phyloP scores from a whole-genome alignment of 2,113 vertebrate genomes.

The Caloenas nicobarica region DNA sequence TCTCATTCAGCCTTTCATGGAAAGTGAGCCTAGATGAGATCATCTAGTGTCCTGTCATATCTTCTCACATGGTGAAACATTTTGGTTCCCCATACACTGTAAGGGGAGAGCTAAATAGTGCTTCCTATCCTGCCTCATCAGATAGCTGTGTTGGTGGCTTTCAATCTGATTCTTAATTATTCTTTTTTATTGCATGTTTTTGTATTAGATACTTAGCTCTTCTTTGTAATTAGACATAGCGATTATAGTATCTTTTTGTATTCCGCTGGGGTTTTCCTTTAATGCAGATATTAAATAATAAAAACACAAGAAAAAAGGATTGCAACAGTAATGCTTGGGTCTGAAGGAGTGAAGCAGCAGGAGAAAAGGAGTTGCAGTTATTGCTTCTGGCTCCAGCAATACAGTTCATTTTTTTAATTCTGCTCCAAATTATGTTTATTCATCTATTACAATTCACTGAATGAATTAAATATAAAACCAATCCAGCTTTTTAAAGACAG shows the following conservation, averaged over 20 bases:
- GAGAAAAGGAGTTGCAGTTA: neutral
- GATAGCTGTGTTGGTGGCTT: neutral
- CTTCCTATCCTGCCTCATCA: neutral
- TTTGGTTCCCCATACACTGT: neutral
- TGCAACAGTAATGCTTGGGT: neutral
- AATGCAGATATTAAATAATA: constrained; percentile 33
- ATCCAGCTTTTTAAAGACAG: constrained; percentile 23
- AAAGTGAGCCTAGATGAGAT: neutral
- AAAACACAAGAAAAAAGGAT: neutral
- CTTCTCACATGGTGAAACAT: neutral
- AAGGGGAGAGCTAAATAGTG: neutral
- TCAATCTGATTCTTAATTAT: neutral
- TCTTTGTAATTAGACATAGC: constrained; percentile 35
- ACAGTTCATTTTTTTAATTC: neutral
- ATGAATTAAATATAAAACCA: constrained; percentile 9
- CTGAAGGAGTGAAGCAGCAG: neutral
- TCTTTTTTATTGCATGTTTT: constrained; percentile 21
- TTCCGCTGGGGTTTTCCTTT: constrained; percentile 29
- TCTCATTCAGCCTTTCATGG: neutral
- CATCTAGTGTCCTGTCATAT: neutral
- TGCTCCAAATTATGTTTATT: constrained; percentile 26
- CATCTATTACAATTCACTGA: constrained; percentile 23
- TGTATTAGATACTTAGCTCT: constrained; percentile 28
- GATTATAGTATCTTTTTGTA: constrained; percentile 38
- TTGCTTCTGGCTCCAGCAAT: constrained; percentile 7